These are phyloP conservation scores for Ovis aries DNA, from an alignment of 2,113 vertebrate species.

Conservation along the genomic window DNA sequence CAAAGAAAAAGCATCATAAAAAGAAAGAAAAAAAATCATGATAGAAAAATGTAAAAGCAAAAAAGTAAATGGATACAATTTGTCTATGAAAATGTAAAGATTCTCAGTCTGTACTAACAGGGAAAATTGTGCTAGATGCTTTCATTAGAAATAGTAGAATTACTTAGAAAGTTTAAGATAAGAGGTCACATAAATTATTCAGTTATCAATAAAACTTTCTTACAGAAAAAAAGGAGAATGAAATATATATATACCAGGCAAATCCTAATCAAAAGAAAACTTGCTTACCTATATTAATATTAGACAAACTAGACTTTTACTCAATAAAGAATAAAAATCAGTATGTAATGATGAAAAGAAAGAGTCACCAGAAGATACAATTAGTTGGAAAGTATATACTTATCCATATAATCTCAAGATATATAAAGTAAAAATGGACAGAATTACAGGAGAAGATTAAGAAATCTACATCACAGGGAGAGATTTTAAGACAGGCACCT, in stretches of 20 bases:
- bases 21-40: not conserved
- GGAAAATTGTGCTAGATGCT: not conserved
- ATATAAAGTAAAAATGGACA: not conserved
- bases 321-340: not conserved
- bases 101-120: not conserved
- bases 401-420: not conserved
- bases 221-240: not conserved
- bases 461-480: not conserved
- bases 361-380: not conserved
- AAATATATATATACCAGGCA: not conserved
- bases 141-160: slow-evolving; percentile 22
- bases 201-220: no score
- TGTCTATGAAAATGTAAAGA: not conserved
- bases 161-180: not conserved
- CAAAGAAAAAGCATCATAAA: not conserved
- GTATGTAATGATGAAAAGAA: not conserved
- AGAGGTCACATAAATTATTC: not conserved
- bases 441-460: not conserved
- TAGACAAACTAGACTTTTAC: not conserved
- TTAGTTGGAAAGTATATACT: not conserved
- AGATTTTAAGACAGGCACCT: not conserved
- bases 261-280: not conserved
- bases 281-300: not conserved
- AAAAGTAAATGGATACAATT: not conserved
- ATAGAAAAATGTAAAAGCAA: not conserved